Conservation (phyloP, 2,888 invertebrate species). For the Diadegma fenestrale region DNA sequence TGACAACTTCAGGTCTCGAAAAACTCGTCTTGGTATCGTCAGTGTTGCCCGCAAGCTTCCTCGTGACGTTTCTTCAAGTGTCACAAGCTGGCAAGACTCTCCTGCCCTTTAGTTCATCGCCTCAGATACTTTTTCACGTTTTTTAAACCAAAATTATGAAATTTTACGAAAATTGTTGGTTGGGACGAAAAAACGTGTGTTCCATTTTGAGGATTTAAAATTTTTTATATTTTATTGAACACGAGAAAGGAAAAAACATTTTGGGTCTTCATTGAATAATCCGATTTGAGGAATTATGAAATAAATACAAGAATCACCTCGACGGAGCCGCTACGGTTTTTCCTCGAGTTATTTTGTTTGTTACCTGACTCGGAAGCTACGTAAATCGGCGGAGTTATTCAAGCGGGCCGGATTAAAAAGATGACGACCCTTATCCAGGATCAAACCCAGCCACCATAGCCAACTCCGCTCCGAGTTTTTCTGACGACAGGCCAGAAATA, state of each 20-base stretch:
- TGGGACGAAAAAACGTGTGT: neutral
- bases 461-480: neutral
- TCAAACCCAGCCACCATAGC: neutral
- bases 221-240: neutral
- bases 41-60: constrained; percentile 31
- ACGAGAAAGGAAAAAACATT: neutral
- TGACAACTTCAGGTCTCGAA: constrained; percentile 3
- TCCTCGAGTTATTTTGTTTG: neutral
- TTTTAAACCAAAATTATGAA: neutral
- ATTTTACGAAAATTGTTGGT: neutral
- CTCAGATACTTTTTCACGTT: neutral
- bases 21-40: constrained; percentile 22
- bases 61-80: neutral
- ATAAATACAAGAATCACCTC: too few relatives aligned
- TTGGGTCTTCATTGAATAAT: too few relatives aligned
- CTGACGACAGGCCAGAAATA: constrained; percentile 12
- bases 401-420: neutral
- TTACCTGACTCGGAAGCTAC: neutral
- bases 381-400: neutral
- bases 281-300: too few relatives aligned
- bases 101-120: neutral
- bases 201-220: neutral
- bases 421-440: neutral
- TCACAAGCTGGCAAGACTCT: constrained; percentile 7
- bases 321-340: too few relatives aligned